Evolutionary conservation across 2,888 invertebrate genomes (phyloP).

Genomic region (Machimus atricapillus): DNA sequence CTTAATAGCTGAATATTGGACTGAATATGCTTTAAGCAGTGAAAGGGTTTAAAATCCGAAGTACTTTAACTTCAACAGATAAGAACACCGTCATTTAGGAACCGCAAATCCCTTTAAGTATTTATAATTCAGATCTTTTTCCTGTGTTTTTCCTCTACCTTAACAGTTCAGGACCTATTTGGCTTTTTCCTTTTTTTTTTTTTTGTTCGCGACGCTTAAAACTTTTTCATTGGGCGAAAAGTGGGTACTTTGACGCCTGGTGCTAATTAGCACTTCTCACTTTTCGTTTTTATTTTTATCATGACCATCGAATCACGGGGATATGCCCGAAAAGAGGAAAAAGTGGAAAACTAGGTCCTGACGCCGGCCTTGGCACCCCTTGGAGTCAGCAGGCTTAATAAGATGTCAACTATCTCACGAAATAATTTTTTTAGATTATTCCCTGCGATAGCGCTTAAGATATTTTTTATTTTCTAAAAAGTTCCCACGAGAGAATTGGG

Average conservation of each 20-base stretch:
- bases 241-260: background rate
- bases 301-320: background rate
- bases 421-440: slow-evolving; percentile 16
- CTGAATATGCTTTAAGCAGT: no score
- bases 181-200: background rate
- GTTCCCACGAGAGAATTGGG: background rate
- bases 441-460: slow-evolving; percentile 2
- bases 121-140: background rate
- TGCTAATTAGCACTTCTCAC: background rate
- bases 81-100: background rate
- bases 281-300: background rate
- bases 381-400: background rate
- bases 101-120: background rate
- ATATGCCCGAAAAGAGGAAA: background rate
- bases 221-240: background rate
- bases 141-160: background rate
- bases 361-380: background rate
- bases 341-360: background rate
- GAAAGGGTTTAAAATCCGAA: no score
- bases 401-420: slow-evolving; percentile 4
- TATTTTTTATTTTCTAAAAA: background rate
- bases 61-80: background rate
- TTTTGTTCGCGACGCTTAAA: background rate
- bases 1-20: no score
- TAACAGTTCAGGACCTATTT: background rate